Conservation (phyloP, 2,113 vertebrate genomes). For the Syngnathus floridae region DNA sequence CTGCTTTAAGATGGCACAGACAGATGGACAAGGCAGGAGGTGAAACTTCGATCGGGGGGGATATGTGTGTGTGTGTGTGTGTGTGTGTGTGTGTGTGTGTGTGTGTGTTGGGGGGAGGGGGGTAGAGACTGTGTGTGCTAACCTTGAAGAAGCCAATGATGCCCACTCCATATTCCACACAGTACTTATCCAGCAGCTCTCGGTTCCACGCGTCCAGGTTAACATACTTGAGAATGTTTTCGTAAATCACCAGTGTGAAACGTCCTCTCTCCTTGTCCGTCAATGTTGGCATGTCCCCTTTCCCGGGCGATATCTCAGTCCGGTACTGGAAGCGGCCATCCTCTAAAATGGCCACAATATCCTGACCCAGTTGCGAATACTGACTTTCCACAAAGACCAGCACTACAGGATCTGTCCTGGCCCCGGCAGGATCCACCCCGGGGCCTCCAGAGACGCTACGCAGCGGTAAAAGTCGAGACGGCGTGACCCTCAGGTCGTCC, state of each 20-base stretch:
- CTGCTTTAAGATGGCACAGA: constrained; percentile 53
- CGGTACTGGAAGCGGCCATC: constrained; percentile 91
- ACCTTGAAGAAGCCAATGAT: constrained; percentile 99
- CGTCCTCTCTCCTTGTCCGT: constrained; percentile 90
- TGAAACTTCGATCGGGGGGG: constrained; percentile 41
- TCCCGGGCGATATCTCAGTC: constrained; percentile 91
- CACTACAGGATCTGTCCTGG: constrained; percentile 88
- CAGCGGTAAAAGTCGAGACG: constrained; percentile 81
- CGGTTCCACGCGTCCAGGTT: constrained; percentile 97
- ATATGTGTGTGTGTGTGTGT: no score
- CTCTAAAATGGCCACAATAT: constrained; percentile 96
- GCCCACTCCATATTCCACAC: constrained; percentile 93
- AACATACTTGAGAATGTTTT: constrained; percentile 97
- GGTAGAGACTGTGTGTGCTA: constrained; percentile 37
- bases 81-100: no score
- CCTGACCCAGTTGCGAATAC: constrained; percentile 95
- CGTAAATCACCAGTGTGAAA: constrained; percentile 90
- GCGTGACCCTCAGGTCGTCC: constrained; percentile 77
- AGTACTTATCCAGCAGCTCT: constrained; percentile 98
- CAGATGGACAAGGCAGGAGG: constrained; percentile 65
- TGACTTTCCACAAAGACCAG: constrained; percentile 97
- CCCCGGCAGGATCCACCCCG: constrained; percentile 59
- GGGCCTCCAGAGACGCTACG: constrained; percentile 71
- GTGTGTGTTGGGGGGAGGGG: constrained; percentile 2
- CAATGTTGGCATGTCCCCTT: constrained; percentile 95